Base-by-base conservation (phyloP, 2,888 invertebrate species). In the Anthophora plumipes region DNA sequence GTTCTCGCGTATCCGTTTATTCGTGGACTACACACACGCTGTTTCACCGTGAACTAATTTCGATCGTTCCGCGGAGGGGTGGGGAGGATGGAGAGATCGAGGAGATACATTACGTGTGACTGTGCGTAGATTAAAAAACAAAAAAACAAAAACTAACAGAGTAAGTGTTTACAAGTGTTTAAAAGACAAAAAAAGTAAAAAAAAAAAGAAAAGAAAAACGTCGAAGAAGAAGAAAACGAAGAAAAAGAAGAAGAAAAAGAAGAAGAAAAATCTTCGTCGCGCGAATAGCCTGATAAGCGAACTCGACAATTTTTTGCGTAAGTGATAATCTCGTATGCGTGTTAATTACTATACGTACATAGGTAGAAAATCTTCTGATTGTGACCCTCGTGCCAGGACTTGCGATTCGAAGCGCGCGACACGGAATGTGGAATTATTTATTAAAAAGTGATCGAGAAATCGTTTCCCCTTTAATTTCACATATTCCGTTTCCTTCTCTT, bases 281-380 rank as follows among this genome's bases (percentile, higher is more conserved):
- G 63, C 75, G 73, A 31, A 75, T 89, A 88, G 84, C 72, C 82
- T 75, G 78, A 85, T 89, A 89, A 84, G 89, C 80, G 67, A 85
- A 88, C 79, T 85, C 71, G 82, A 86, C 87, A 84, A 81, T 79
- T 66, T n/a, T 52, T 60, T 77, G 78, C 59, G 69, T 85, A 89
- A 86, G 79, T 61, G 80, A 69, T 71, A 76, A 46, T 79, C 60
- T 78, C 66, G 74, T 77, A 82, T 77, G 64, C 75, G 73, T 72
- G 78, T 83, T 83, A 78, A 74, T 81, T 76, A 87, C 70, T 22
- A 46, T 71, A 17, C 17, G 14, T 17, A 48, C 39, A 63, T 86
- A 86, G 77, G 52, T 83, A 85, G 83, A 85, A 31, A 31, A 43
- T 60, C 81, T 77, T 87, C 84, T 75, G 85, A 88, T 83, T 79